Evolutionary conservation across 2,888 invertebrate genomes (phyloP), one percentile per base, ranked within the genome.

Genomic region (Leucophenga montana): DNA sequence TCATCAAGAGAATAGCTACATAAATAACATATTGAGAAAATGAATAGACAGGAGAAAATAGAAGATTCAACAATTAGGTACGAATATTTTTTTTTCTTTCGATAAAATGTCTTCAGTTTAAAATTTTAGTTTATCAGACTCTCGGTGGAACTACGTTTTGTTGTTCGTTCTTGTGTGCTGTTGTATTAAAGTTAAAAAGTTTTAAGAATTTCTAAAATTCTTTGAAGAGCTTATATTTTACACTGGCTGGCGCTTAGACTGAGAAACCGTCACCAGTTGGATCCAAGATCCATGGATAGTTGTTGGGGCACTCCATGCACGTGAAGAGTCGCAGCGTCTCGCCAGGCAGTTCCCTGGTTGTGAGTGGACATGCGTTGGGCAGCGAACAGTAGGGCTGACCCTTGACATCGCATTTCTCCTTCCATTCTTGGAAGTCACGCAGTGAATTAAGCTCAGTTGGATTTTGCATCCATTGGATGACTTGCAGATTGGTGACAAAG

Each of bases 401-500:
- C 89, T 97, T 96, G 75, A 97, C 95, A 87, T 97, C 97, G 89
- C 97, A 97, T 88, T 95, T 95, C 83, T 97, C 97, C 89, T 97
- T 97, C 97, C 97, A 97, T 88, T 96, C 96, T 82, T 94, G 94
- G 92, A 97, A 97, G 87, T 97, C 97, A 79, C 96, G 92, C 65
- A 97, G 91, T 48, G 93, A 93, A 61, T 95, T 93, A 77, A 96
- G 87, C 89, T 97, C 97, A 39, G 95, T 96, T 68, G 97, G 97
- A 83, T 95, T 95, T 89, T 97, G 97, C 95, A 97, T 97, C 97
- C 97, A 97, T 89, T 97, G 96, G 85, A 97, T 95, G 33, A 97
- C 97, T 92, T 95, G 92, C 80, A 96, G 92, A 91, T 95, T 94
- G 72, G 96, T 97, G 74, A 96, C 95, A 89, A 97, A 97, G 90